Evolutionary conservation across 2,797 vertebrate genomes (phyloP), one percentile per base, ranked within the genome.

Genomic region (Diplodus sargus): DNA sequence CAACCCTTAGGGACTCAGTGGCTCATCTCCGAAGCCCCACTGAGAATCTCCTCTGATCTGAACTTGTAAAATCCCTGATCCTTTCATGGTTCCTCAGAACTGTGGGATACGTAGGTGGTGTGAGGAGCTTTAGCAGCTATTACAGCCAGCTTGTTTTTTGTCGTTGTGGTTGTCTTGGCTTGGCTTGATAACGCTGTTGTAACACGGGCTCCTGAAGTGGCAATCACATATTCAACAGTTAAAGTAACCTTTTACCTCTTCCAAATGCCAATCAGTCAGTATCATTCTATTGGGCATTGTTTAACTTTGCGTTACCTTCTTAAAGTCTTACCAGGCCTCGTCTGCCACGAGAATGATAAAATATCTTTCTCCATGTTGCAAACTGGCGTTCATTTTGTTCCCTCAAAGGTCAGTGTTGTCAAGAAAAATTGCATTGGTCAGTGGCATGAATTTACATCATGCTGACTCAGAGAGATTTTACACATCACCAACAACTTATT

Each of bases 31-130:
- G 61, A 51, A 84, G 63, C 48, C 34, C 51, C 57, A 25, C 57
- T 14, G 25, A 77, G 81, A 72, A 39, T 22, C 58, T 66, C 67
- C 51, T 86, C 73, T 82, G 79, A 88, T 84, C 72, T 85, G 60
- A 87, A 83, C 74, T 68, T 71, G 53, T 82, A 56, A 78, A 77
- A 60, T 64, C 61, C 45, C 39, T 59, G 54, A 82, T 76, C 57
- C 78, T 39, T 42, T 84, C 61, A 59, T 57, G 51, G 23, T 43
- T 71, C 39, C 42, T 73, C 20, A 23, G 39, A 70, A 62, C 69
- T 42, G 53, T n/a, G 42, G 62, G 45, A n/a, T 34, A 12, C 47
- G 64, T 17, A 73, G 53, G 53, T 56, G 58, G 45, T 48, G 39
- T 53, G 34, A 43, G 22, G 30, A 65, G 28, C 52, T 49, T 81